Conservation (phyloP, 2,888 invertebrate species). For the Rotaria sp. region DNA sequence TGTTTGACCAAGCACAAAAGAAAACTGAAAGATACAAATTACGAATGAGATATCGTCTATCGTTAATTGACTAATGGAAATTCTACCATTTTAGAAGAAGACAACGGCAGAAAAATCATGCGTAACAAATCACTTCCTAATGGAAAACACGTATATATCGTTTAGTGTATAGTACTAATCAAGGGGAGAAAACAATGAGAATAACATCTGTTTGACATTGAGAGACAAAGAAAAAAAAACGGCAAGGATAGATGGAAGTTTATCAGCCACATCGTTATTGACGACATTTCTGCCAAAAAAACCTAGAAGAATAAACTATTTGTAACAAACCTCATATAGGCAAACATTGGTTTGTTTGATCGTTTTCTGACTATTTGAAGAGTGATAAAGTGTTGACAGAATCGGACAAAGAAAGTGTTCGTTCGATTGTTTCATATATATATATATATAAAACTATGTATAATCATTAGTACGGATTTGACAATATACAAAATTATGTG, state of each 20-base stretch:
- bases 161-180: background rate
- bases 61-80: background rate
- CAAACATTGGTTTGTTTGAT: background rate
- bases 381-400: background rate
- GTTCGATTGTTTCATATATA: background rate
- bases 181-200: background rate
- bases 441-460: background rate
- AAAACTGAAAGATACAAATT: background rate
- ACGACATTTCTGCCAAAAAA: background rate
- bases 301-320: background rate
- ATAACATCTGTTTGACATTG: constrained; percentile 13
- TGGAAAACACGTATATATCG: background rate
- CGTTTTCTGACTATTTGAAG: background rate
- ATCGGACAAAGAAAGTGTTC: background rate
- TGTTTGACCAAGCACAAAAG: background rate
- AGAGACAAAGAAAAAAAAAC: background rate
- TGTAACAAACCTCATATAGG: background rate
- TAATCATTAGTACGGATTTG: background rate
- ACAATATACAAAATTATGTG: background rate
- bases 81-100: background rate
- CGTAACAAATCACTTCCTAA: background rate
- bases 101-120: background rate
- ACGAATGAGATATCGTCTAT: background rate
- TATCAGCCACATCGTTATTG: background rate
- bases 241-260: background rate